Evolutionary conservation across 2,113 vertebrate genomes (phyloP).

Genomic region (Parus major): DNA sequence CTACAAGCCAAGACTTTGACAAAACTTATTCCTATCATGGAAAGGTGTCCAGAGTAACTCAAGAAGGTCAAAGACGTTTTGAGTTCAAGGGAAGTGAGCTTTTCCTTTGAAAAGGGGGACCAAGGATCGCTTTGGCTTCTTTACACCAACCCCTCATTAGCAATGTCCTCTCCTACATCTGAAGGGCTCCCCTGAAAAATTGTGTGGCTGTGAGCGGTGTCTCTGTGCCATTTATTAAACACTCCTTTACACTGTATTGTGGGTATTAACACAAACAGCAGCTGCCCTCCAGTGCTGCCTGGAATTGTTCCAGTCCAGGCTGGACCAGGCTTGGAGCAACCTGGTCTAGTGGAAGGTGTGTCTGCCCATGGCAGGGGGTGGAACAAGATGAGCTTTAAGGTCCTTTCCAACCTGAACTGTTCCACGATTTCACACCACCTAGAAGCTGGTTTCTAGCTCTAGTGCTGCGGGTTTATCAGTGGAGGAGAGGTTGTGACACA

Average conservation of each 20-base stretch:
- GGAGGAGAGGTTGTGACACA: neutral
- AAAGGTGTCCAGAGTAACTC: neutral
- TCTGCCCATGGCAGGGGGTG: neutral
- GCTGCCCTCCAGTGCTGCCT: neutral
- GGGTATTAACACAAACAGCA: accelerated
- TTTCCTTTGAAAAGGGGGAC: neutral
- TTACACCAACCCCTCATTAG: neutral
- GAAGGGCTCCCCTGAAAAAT: neutral
- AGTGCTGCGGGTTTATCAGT: accelerated
- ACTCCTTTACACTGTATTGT: accelerated
- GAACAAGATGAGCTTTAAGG: neutral
- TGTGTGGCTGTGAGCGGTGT: neutral
- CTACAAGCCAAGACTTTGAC: neutral
- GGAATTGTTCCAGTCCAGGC: neutral
- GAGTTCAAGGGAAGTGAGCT: neutral
- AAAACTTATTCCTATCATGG: neutral
- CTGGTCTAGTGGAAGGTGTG: neutral
- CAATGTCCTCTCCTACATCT: accelerated
- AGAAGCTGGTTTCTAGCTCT: neutral
- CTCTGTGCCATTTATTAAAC: neutral
- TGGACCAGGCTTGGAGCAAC: neutral
- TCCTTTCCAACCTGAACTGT: neutral
- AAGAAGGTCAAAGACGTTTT: neutral
- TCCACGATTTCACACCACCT: neutral
- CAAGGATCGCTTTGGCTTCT: neutral